Evolutionary conservation across 2,113 vertebrate genomes (phyloP).

Genomic region (Clinocottus analis): DNA sequence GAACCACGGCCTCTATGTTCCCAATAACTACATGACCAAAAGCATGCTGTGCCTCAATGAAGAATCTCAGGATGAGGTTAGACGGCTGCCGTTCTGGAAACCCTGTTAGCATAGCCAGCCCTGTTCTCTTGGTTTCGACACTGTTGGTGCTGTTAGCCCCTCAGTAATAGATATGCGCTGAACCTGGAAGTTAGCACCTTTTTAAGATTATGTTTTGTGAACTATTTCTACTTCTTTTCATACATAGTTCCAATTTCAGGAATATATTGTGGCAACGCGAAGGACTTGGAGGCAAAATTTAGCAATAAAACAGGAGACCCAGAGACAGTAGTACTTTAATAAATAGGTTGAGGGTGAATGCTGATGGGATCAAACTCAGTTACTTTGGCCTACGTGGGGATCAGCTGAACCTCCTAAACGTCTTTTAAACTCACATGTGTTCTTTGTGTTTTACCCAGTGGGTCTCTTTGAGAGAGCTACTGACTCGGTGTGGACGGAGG

Average conservation of each 20-base stretch:
- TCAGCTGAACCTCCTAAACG: slow-evolving; percentile 1
- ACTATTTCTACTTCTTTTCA: neutral
- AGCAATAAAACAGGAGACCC: too few species aligned
- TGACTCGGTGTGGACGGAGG: slow-evolving; percentile 84
- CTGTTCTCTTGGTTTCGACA: neutral
- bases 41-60: slow-evolving; percentile 84
- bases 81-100: neutral
- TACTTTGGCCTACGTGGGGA: neutral
- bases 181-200: neutral
- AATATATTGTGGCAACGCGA: too few species aligned
- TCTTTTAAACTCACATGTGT: neutral
- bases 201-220: too few species aligned
- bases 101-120: neutral
- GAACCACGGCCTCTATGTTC: slow-evolving; percentile 55
- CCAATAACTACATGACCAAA: slow-evolving; percentile 82
- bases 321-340: too few species aligned
- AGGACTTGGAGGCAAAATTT: too few species aligned
- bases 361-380: neutral
- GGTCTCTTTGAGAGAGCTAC: slow-evolving; percentile 88
- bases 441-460: slow-evolving; percentile 76
- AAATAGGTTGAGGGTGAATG: too few species aligned
- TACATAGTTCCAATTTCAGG: too few species aligned
- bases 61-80: slow-evolving; percentile 83
- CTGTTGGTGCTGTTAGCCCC: neutral
- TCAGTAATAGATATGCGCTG: neutral